Percentiles rank a stretch among this genome's conserved stretches.
Evolutionary conservation across 1,140 invertebrate genomes (phyloP).

Genomic region (Drosophila trapezifrons): DNA sequence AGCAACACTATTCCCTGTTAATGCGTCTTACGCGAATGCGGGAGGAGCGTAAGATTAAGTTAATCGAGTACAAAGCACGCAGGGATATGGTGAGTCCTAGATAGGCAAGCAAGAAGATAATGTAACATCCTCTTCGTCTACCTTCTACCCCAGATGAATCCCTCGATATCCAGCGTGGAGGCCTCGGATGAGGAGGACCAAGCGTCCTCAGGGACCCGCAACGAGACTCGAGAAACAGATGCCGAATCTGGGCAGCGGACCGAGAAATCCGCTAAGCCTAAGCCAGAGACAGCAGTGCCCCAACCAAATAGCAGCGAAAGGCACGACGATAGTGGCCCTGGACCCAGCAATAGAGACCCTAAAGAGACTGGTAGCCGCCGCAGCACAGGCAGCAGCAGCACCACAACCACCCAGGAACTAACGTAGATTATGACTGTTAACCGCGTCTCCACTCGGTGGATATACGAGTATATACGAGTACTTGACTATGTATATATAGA

Average conservation of each 20-base stretch:
- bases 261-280: conserved; percentile 8
- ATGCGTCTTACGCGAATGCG: conserved; percentile 85
- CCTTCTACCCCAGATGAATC: conserved; percentile 34
- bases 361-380: conserved; percentile 21
- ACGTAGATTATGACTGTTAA: conserved; percentile 29
- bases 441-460: conserved; percentile 26
- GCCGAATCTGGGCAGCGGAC: conserved; percentile 1
- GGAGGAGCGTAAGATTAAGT: conserved; percentile 54
- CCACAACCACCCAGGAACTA: conserved; percentile 17
- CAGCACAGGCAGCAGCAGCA: not conserved
- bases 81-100: conserved; percentile 27
- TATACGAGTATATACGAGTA: conserved; percentile 27
- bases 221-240: conserved; percentile 6
- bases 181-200: conserved; percentile 62
- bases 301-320: conserved; percentile 23
- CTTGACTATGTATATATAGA: conserved; percentile 38
- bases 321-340: conserved; percentile 19
- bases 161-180: conserved; percentile 61
- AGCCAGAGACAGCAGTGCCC: conserved; percentile 21
- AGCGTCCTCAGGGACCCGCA: not conserved
- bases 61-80: conserved; percentile 42
- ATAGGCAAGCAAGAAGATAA: not conserved
- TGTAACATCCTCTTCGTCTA: not conserved
- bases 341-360: conserved; percentile 33
- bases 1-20: conserved; percentile 89